Conservation (phyloP, 2,797 vertebrate genomes). For the Phoxinus dragarum region DNA sequence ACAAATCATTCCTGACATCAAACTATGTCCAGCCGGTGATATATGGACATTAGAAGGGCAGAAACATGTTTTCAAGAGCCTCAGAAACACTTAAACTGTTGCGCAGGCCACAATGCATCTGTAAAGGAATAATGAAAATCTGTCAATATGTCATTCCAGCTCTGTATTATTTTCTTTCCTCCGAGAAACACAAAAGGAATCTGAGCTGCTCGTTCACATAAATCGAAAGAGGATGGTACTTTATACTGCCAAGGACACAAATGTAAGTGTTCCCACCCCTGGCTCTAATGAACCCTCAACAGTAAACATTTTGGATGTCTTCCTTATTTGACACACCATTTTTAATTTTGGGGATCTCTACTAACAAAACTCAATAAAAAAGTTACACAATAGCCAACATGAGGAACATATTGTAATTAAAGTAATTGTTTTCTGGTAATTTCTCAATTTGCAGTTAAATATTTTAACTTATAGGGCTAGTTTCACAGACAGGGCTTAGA, state of each 20-base stretch:
- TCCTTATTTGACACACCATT: background rate
- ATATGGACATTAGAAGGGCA: constrained; percentile 42
- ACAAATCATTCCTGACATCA: constrained; percentile 60
- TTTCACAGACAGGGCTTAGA: background rate
- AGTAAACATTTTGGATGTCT: background rate
- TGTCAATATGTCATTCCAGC: constrained; percentile 36
- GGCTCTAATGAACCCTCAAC: too few species aligned
- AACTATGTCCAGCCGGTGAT: constrained; percentile 48
- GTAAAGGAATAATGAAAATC: constrained; percentile 26
- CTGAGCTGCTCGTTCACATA: background rate
- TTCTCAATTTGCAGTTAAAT: background rate
- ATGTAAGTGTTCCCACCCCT: too few species aligned
- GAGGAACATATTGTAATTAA: background rate
- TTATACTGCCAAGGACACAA: constrained; percentile 3
- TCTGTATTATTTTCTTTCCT: constrained; percentile 32
- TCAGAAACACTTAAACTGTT: constrained; percentile 28
- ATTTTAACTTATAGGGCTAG: background rate
- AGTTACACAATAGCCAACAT: background rate
- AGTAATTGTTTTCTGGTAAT: background rate
- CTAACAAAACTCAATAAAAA: background rate
- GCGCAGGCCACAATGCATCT: constrained; percentile 29
- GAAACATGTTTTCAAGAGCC: constrained; percentile 36
- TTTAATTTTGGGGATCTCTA: background rate
- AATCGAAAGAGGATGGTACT: background rate
- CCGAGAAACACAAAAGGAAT: constrained; percentile 8